phyloP scores from a whole-genome alignment of 2,888 invertebrate species.

The Hirtodrosophila trivittata region DNA sequence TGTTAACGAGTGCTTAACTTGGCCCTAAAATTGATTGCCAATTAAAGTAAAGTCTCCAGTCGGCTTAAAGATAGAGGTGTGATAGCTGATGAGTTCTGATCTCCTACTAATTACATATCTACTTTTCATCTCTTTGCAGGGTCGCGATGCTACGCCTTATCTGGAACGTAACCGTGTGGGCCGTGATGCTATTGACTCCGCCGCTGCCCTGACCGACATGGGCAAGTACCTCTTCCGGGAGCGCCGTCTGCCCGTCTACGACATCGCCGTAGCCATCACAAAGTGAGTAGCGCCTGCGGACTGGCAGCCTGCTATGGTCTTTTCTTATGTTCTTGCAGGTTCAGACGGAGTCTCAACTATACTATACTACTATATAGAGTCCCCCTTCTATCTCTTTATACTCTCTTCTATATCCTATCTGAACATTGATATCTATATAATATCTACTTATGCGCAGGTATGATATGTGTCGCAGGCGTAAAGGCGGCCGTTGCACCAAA shows the following conservation, averaged over 20 bases:
- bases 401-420: constrained; percentile 12
- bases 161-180: constrained; percentile 96
- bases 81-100: no score
- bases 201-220: constrained; percentile 97
- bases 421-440: constrained; percentile 39
- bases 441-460: constrained; percentile 88
- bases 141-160: constrained; percentile 97
- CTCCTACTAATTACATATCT: no score
- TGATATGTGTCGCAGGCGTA: constrained; percentile 98
- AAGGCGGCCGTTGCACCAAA: constrained; percentile 98
- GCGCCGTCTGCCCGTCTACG: constrained; percentile 96
- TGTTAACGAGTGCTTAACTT: constrained; percentile 16
- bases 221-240: constrained; percentile 98
- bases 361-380: background rate
- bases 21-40: no score
- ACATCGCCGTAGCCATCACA: constrained; percentile 97
- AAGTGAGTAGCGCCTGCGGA: constrained; percentile 89
- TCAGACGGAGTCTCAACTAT: constrained; percentile 41
- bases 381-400: constrained; percentile 6
- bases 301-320: constrained; percentile 18
- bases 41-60: no score
- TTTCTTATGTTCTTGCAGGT: constrained; percentile 63
- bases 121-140: constrained; percentile 85
- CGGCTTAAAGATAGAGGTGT: no score
- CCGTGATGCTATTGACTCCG: constrained; percentile 96